Base-by-base conservation (phyloP, 2,888 invertebrate species). In the Steinernema hermaphroditum region DNA sequence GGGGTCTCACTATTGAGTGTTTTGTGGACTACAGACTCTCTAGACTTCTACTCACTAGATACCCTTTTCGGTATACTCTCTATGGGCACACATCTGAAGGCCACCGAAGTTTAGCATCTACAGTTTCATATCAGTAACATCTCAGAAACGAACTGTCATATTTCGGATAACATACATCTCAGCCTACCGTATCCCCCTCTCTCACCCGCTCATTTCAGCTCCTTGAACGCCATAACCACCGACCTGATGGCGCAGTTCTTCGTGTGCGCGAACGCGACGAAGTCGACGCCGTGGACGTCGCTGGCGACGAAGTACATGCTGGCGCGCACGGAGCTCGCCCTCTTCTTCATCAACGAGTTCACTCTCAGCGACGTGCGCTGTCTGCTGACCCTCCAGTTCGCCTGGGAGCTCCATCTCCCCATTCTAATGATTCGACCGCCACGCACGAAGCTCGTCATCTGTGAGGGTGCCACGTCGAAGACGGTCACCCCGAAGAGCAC, bases 331-430 rank as follows among this genome's bases (percentile, higher is more conserved):
- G 77, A 79, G 24, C 76, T 72, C 16, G 29, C 80, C 22, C 50
- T 83, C 16, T 83, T 82, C 73, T 80, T 81, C 69, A 77, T 82
- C 43, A 83, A 81, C 49, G 80, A 81, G 70, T 78, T 78, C 75
- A 82, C 83, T 9, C 74, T 83, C 14, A 75, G 75, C 0, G 81
- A 83, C 71, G 19, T 32, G 12, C 77, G 78, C n/a, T 82, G 81
- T 62, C 76, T 82, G 0, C 73, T 79, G 24, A 76, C 77, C 6
- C 76, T 83, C 22, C 81, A 82, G 69, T 80, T 77, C 44, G 81
- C 81, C 9, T 83, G 81, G 80, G 75, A 79, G n/a, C 73, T 81
- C 16, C 78, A 75, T 72, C 74, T 81, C 14, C 83, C 83, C 2
- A 76, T 82, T 24, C 69, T 81, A 9, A 80, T 83, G 78, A 70